A percentile compares a stretch with the other conserved stretches of the same genome.
Evolutionary conservation across 2,113 vertebrate species (phyloP).

Genomic region (Buteo buteo): DNA sequence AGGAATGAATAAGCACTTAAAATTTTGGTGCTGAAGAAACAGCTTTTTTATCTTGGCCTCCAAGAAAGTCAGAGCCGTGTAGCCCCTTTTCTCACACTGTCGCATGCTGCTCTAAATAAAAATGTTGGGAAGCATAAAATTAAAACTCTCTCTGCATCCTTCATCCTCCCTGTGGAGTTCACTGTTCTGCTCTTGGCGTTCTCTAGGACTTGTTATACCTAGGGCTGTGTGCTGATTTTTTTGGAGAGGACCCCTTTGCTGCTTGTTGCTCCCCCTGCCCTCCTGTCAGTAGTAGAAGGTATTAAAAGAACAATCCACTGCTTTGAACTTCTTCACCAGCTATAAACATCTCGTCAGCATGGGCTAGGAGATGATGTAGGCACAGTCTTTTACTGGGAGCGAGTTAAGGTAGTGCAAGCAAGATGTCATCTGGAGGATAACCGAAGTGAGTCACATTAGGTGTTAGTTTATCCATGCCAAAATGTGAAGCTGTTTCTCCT

Average conservation of each 20-base stretch:
- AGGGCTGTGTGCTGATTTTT: neutral
- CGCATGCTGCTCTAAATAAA: neutral
- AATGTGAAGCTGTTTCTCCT: neutral
- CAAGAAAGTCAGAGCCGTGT: neutral
- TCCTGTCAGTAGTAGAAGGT: neutral
- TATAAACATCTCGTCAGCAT: neutral
- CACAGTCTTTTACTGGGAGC: rapidly evolving
- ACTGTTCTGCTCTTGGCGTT: neutral
- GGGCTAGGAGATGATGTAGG: neutral
- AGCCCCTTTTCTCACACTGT: neutral
- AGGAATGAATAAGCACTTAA: constrained; percentile 23
- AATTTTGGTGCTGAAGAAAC: neutral
- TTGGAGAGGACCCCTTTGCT: neutral
- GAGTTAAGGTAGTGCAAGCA: neutral
- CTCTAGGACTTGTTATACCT: neutral
- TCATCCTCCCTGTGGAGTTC: neutral
- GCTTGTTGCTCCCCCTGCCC: neutral
- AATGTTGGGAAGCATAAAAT: neutral
- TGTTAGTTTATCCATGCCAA: neutral
- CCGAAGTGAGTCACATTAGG: neutral
- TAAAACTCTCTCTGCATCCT: neutral
- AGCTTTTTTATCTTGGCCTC: neutral
- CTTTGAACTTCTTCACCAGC: neutral
- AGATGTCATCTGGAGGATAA: neutral
- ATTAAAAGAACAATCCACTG: neutral